These are phyloP conservation scores for Mastomys coucha DNA, from an alignment of 2,113 vertebrate species.

Conservation along the genomic window DNA sequence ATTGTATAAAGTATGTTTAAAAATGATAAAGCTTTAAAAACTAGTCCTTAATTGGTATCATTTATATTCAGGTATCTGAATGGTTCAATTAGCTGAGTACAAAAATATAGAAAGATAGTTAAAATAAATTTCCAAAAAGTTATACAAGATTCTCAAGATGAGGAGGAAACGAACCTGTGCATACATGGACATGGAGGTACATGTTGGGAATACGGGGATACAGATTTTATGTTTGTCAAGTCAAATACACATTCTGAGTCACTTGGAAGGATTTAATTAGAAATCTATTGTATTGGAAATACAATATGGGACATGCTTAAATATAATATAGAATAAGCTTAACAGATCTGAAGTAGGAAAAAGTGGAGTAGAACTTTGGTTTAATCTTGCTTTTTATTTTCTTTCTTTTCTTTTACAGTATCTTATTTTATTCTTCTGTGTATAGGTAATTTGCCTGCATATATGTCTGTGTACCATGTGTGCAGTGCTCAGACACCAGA, in stretches of 20 bases:
- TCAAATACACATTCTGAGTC: background rate
- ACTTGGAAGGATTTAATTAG: constrained; percentile 16
- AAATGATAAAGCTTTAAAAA: background rate
- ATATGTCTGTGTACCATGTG: background rate
- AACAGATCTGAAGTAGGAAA: constrained; percentile 34
- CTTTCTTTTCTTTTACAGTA: background rate
- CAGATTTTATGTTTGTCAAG: background rate
- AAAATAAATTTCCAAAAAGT: constrained; percentile 4
- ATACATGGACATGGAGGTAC: no score
- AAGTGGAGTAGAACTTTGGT: background rate
- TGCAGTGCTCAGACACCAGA: background rate
- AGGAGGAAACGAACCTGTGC: background rate
- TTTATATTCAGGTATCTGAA: background rate
- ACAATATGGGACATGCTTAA: background rate
- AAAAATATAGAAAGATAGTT: constrained; percentile 30
- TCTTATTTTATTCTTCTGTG: background rate
- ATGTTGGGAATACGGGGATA: fast-evolving
- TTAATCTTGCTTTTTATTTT: background rate
- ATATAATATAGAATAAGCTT: background rate
- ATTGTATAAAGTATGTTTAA: background rate
- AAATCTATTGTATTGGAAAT: background rate
- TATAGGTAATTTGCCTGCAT: background rate
- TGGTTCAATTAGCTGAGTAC: background rate
- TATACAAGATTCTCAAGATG: background rate
- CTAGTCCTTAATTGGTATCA: constrained; percentile 6